These are phyloP conservation scores for Dipodomys spectabilis DNA, from an alignment of 2,113 vertebrate species.

Conservation along the genomic window DNA sequence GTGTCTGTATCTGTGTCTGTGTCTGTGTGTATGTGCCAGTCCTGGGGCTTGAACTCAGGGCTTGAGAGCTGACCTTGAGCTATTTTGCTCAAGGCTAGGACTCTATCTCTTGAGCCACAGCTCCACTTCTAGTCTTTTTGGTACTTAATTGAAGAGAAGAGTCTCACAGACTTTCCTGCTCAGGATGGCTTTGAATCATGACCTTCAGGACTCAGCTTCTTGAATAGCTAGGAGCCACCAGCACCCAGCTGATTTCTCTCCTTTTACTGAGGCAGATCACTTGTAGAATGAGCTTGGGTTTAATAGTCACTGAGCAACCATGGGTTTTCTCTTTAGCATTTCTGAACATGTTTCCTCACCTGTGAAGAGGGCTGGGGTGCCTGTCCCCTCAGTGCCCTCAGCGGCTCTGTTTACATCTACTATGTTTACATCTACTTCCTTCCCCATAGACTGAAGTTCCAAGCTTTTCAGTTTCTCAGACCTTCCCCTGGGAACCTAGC, in stretches of 20 bases:
- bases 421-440: neutral
- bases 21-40: too few species aligned
- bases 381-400: neutral
- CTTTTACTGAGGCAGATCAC: neutral
- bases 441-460: fast-evolving
- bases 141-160: too few species aligned
- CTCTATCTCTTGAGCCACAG: too few species aligned
- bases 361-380: neutral
- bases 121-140: too few species aligned
- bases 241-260: neutral
- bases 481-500: neutral
- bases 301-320: neutral
- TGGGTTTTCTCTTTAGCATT: neutral
- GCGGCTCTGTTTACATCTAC: too few species aligned
- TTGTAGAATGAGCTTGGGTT: neutral
- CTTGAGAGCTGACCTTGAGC: neutral
- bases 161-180: too few species aligned
- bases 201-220: too few species aligned
- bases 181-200: too few species aligned
- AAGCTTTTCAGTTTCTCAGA: fast-evolving
- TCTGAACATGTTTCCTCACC: neutral
- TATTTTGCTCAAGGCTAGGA: too few species aligned
- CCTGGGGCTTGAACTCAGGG: too few species aligned
- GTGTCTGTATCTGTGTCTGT: too few species aligned
- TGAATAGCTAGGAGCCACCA: too few species aligned